phyloP scores from a whole-genome alignment of 2,113 vertebrate genomes.

The Melanostigma gelatinosum region DNA sequence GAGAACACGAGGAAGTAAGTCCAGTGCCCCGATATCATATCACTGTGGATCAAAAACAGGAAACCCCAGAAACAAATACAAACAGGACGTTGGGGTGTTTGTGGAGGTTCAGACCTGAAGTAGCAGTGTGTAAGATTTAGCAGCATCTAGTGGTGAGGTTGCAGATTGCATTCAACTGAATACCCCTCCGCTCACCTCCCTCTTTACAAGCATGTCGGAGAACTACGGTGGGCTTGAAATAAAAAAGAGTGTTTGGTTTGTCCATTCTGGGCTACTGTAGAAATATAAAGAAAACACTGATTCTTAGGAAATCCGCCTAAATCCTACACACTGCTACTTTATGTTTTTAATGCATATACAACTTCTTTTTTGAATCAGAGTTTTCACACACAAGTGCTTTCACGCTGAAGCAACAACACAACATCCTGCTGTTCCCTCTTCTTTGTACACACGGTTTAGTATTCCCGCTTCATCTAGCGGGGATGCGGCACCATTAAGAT shows the following conservation, averaged over 20 bases:
- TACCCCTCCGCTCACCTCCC: neutral
- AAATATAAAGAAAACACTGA: neutral
- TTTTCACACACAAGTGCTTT: neutral
- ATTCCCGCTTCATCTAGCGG: neutral
- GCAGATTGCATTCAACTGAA: neutral
- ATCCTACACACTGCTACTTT: neutral
- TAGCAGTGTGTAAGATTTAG: neutral
- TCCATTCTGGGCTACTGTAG: neutral
- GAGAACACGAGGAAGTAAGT: constrained; percentile 92
- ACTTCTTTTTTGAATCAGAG: neutral
- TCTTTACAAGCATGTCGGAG: neutral
- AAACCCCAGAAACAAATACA: neutral
- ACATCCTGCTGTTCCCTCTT: neutral
- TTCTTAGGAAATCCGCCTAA: neutral
- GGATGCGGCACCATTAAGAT: constrained; percentile 7
- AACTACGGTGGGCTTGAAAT: neutral
- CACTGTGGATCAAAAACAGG: neutral
- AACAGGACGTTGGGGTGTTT: neutral
- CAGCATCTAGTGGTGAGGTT: neutral
- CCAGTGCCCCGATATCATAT: neutral
- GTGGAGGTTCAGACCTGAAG: neutral
- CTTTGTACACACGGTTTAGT: neutral
- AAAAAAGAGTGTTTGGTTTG: neutral
- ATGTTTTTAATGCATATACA: neutral
- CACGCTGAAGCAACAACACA: neutral